phyloP scores from a whole-genome alignment of 2,797 vertebrate genomes.

The Chelon auratus region DNA sequence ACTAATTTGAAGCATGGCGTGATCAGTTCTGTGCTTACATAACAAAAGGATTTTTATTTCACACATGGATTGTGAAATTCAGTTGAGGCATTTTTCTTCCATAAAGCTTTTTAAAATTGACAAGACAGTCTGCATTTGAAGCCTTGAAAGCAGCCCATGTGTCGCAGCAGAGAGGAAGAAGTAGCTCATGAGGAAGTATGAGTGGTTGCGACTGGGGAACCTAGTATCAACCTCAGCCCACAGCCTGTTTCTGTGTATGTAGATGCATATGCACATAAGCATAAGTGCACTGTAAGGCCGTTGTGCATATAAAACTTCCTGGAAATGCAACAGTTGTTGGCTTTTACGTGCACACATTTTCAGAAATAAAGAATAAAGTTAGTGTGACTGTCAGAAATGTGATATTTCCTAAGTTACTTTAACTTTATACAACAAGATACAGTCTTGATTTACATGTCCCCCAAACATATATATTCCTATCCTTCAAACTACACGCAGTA shows the following conservation, averaged over 20 bases:
- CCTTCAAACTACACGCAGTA: neutral
- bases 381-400: no score
- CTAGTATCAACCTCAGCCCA: no score
- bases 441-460: neutral
- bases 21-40: constrained; percentile 8
- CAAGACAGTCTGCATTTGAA: constrained; percentile 4
- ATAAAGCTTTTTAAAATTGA: constrained; percentile 16
- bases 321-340: no score
- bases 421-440: neutral
- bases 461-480: no score
- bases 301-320: no score
- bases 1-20: neutral
- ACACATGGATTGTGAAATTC: no score
- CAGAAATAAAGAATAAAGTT: no score
- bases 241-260: no score
- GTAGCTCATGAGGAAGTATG: constrained; percentile 30
- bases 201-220: neutral
- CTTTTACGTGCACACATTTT: no score
- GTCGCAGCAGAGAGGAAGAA: constrained; percentile 40
- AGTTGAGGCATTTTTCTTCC: neutral
- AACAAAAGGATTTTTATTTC: neutral
- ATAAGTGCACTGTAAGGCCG: no score
- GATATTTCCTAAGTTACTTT: neutral
- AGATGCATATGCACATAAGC: no score
- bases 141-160: constrained; percentile 3